Conservation (phyloP, 2,888 invertebrate genomes). For the Agapetus fuscipes region DNA sequence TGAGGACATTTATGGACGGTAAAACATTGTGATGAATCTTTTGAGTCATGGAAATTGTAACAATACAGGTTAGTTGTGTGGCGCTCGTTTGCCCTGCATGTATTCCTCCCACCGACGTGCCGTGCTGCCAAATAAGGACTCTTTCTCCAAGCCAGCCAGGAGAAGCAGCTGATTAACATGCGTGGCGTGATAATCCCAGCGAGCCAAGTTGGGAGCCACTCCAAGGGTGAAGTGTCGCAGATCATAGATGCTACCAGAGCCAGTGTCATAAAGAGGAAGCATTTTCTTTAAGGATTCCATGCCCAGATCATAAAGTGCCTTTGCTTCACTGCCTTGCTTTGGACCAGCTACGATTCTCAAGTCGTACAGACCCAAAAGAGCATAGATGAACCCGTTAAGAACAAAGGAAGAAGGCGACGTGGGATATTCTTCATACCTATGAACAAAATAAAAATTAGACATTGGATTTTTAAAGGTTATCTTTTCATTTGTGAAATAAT, state of each 20-base stretch:
- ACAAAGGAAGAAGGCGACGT: conserved; percentile 92
- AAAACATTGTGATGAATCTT: too few relatives aligned
- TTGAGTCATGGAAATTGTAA: too few relatives aligned
- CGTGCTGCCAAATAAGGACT: conserved; percentile 70
- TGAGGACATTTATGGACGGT: too few relatives aligned
- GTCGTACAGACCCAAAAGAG: conserved; percentile 92
- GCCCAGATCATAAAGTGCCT: conserved; percentile 71
- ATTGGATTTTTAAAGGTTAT: too few relatives aligned
- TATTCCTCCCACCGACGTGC: conserved; percentile 92
- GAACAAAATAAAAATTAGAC: too few relatives aligned
- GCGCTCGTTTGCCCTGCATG: conserved; percentile 88
- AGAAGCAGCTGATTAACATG: conserved; percentile 93
- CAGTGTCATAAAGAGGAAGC: conserved; percentile 87
- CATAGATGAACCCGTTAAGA: conserved; percentile 97
- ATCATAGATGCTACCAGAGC: conserved; percentile 93
- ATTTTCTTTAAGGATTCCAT: conserved; percentile 80
- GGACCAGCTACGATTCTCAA: conserved; percentile 71
- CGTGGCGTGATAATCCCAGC: conserved; percentile 99
- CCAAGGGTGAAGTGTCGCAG: conserved; percentile 86
- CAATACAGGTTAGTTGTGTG: conserved; percentile 82
- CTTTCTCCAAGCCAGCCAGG: conserved; percentile 74
- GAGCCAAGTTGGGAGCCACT: conserved; percentile 85
- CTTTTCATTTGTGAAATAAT: too few relatives aligned
- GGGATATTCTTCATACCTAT: conserved; percentile 96
- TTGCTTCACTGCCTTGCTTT: conserved; percentile 59